Conservation (phyloP, 2,797 vertebrate genomes). For the Tokudaia muenninki region DNA sequence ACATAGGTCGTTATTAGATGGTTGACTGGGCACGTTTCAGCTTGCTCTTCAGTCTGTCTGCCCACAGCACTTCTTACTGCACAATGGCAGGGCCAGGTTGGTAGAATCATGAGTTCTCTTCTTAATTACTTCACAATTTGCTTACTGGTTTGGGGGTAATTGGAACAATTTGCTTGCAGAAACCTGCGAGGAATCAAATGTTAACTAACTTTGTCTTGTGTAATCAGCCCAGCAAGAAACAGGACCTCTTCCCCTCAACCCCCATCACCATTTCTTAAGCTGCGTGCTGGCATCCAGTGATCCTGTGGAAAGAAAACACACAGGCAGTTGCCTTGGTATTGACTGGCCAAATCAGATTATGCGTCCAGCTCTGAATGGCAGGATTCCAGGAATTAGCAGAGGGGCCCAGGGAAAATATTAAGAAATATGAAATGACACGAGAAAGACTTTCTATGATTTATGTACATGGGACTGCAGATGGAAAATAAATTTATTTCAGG, state of each 20-base stretch:
- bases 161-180: slow-evolving; percentile 88
- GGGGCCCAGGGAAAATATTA: slow-evolving; percentile 67
- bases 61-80: slow-evolving; percentile 52
- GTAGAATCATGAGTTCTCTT: slow-evolving; percentile 80
- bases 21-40: not conserved
- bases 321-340: slow-evolving; percentile 61
- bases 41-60: not conserved
- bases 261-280: slow-evolving; percentile 78
- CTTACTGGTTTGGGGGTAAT: slow-evolving; percentile 87
- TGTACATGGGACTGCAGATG: not conserved
- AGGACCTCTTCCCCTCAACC: slow-evolving; percentile 50
- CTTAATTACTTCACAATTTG: slow-evolving; percentile 90
- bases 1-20: not conserved
- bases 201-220: slow-evolving; percentile 90
- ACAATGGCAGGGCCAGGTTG: slow-evolving; percentile 52
- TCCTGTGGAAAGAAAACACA: slow-evolving; percentile 79
- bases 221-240: slow-evolving; percentile 81
- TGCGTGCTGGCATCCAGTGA: slow-evolving; percentile 67
- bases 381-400: slow-evolving; percentile 70
- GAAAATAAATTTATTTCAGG: not conserved
- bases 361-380: slow-evolving; percentile 68
- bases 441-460: slow-evolving; percentile 16
- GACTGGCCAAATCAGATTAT: slow-evolving; percentile 50
- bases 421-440: slow-evolving; percentile 61
- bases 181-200: slow-evolving; percentile 88